Percentiles rank a stretch among this genome's conserved stretches.
phyloP scores from a whole-genome alignment of 2,797 vertebrate species.

The Pseudotriccus pelzelni region DNA sequence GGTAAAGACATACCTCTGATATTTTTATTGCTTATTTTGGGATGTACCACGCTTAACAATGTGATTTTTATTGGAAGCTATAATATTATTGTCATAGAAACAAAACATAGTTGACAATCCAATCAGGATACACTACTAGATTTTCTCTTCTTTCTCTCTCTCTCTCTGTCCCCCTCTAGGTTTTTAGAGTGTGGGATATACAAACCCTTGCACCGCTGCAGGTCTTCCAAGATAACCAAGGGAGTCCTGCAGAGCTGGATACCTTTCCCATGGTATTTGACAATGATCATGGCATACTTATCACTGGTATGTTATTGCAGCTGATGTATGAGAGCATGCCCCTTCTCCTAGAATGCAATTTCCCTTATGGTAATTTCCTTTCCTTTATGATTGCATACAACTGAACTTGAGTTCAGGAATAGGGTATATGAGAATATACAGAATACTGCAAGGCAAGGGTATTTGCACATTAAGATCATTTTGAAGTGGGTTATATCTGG shows the following conservation, averaged over 20 bases:
- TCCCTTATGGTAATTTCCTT: background rate
- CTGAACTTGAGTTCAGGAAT: background rate
- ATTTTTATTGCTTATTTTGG: background rate
- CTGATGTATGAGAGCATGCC: background rate
- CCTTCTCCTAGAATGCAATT: background rate
- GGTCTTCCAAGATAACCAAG: constrained; percentile 71
- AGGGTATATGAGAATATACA: background rate
- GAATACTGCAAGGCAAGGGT: background rate
- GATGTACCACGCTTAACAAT: background rate
- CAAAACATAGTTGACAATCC: background rate
- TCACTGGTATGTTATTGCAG: constrained; percentile 56
- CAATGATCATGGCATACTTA: constrained; percentile 49
- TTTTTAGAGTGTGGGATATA: constrained; percentile 78
- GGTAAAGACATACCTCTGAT: background rate
- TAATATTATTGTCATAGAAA: background rate
- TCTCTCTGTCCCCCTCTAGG: constrained; percentile 49
- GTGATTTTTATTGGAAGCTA: background rate
- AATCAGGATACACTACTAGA: background rate
- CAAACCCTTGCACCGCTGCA: constrained; percentile 75
- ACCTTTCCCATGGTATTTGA: constrained; percentile 75
- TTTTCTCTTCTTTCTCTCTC: background rate
- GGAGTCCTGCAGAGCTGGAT: constrained; percentile 62
- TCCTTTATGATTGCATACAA: background rate
- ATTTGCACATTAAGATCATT: background rate
- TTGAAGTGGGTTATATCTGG: background rate